Evolutionary conservation across 2,113 vertebrate genomes (phyloP).

Genomic region (Diadophis punctatus): DNA sequence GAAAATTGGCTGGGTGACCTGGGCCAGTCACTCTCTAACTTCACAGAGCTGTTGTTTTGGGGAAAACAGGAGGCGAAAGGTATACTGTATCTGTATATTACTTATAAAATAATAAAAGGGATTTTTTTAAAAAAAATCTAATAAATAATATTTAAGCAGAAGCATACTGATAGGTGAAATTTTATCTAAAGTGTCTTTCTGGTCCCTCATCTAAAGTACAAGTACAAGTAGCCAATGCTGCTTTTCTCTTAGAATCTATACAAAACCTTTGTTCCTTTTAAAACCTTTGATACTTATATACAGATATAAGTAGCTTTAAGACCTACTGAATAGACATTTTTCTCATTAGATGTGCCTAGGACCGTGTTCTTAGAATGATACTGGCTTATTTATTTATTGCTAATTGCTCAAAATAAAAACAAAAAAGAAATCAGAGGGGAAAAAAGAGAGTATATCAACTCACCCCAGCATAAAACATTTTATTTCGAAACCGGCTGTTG

Average conservation of each 20-base stretch:
- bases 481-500: slow-evolving; percentile 94
- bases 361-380: not conserved
- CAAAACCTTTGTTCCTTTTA: not conserved
- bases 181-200: not conserved
- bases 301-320: not conserved
- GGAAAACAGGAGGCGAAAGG: not conserved
- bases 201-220: not conserved
- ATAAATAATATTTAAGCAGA: not conserved
- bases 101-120: not conserved
- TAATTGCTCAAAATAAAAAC: not conserved
- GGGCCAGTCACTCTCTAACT: no score
- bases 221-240: not conserved
- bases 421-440: not conserved
- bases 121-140: not conserved
- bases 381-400: not conserved
- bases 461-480: slow-evolving; percentile 98
- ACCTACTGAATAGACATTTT: not conserved
- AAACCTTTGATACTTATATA: not conserved
- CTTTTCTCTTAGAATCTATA: not conserved
- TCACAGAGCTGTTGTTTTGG: not conserved
- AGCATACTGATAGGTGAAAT: not conserved
- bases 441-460: slow-evolving; percentile 59
- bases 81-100: not conserved
- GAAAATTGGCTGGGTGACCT: not conserved
- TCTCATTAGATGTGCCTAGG: not conserved